These are phyloP conservation scores for Aspidiotus rigidus DNA, from an alignment of 2,888 invertebrate species.

Conservation along the genomic window DNA sequence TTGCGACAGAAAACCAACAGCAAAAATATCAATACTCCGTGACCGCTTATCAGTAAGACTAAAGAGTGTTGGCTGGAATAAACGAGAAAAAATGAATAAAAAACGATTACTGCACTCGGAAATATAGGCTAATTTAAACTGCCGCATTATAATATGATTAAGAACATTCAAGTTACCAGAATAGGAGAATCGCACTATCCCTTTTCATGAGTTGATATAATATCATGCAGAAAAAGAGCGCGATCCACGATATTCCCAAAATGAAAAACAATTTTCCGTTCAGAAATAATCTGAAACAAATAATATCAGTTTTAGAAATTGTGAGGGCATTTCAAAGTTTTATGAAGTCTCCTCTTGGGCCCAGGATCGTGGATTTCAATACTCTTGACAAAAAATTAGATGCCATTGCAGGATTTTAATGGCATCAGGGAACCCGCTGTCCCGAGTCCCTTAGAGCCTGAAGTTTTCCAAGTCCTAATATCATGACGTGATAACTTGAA, in stretches of 20 bases:
- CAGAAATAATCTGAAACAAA: not conserved
- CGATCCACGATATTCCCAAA: not conserved
- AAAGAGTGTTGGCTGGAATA: not conserved
- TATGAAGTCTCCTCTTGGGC: no score
- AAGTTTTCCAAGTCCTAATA: no score
- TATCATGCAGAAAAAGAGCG: not conserved
- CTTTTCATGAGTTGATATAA: not conserved
- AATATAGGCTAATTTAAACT: not conserved
- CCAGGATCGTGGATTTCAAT: no score
- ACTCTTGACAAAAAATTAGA: no score
- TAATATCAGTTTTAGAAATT: not conserved
- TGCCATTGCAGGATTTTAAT: no score
- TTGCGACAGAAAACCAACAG: not conserved
- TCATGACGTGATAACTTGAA: no score
- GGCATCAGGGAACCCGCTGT: no score
- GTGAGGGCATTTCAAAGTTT: no score
- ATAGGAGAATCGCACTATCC: not conserved
- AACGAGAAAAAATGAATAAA: not conserved
- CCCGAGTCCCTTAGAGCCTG: no score
- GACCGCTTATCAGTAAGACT: not conserved
- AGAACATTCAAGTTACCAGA: not conserved
- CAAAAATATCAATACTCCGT: not conserved
- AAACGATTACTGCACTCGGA: not conserved
- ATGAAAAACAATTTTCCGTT: not conserved
- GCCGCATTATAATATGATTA: not conserved